Evolutionary conservation across 2,797 vertebrate species (phyloP).

Genomic region (Coilia nasus): DNA sequence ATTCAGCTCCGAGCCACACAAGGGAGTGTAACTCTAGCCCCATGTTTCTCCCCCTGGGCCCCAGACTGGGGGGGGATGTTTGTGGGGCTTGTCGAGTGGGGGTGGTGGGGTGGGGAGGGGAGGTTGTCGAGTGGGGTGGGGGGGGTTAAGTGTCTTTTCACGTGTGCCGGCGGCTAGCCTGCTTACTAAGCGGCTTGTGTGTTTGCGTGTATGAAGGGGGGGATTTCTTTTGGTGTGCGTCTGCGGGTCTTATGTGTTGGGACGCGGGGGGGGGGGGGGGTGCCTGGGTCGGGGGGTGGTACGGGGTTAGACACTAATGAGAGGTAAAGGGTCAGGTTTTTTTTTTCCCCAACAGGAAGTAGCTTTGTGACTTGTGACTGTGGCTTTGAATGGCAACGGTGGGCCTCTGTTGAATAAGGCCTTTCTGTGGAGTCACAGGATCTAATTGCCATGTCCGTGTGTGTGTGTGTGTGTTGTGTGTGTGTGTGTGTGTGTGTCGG

Average conservation of each 20-base stretch:
- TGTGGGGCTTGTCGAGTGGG: not conserved
- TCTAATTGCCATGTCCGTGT: not conserved
- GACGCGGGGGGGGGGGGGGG: not conserved
- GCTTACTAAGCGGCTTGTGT: conserved; percentile 16
- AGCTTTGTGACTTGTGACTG: not conserved
- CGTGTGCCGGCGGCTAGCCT: not conserved
- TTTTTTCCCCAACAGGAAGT: conserved; percentile 11
- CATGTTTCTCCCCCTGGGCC: too few species aligned
- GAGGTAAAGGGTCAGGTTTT: conserved; percentile 2
- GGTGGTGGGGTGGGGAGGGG: too few species aligned
- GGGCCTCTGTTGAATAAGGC: not conserved
- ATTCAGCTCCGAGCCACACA: too few species aligned
- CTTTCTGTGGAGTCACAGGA: conserved; percentile 17
- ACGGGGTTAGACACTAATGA: not conserved
- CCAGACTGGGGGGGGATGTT: too few species aligned
- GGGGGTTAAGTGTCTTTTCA: conserved; percentile 20
- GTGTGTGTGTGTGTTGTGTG: too few species aligned
- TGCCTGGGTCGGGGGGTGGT: too few species aligned
- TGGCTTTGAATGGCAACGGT: conserved; percentile 1
- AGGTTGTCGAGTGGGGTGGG: not conserved
- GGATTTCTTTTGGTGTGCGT: too few species aligned
- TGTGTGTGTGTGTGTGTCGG: not conserved
- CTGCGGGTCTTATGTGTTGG: not conserved
- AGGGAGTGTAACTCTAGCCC: too few species aligned
- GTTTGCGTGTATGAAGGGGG: conserved; percentile 1